A percentile compares a stretch with the other conserved stretches of the same genome.
Evolutionary conservation across 2,113 vertebrate species (phyloP).

Genomic region (Stercorarius parasiticus): DNA sequence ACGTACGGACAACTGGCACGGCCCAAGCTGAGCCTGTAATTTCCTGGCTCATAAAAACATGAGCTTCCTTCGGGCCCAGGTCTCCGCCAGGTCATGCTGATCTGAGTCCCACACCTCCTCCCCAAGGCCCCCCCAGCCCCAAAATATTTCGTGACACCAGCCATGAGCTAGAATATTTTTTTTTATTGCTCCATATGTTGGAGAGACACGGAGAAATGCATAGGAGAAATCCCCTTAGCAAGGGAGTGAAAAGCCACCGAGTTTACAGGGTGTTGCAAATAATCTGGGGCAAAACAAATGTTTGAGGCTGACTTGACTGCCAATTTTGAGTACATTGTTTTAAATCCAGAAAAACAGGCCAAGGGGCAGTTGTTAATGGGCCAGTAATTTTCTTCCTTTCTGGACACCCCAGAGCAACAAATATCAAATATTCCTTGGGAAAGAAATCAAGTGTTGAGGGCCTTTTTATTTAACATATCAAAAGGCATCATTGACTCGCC

Average conservation of each 20-base stretch:
- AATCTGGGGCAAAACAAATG: conserved; percentile 54
- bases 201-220: background rate
- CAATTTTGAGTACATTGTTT: background rate
- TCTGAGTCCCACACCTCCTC: background rate
- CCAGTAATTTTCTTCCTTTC: conserved; percentile 44
- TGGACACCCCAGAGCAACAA: conserved; percentile 37
- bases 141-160: background rate
- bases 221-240: background rate
- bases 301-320: background rate
- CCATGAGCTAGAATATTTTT: background rate
- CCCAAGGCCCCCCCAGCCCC: background rate
- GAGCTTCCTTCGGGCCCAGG: conserved; percentile 43
- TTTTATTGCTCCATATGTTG: conserved; percentile 28
- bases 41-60: conserved; percentile 56
- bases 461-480: background rate
- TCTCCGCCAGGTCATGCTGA: background rate
- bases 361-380: conserved; percentile 44
- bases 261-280: conserved; percentile 62
- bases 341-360: background rate
- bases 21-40: conserved; percentile 43
- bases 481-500: background rate
- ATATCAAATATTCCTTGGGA: conserved; percentile 28
- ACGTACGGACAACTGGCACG: background rate
- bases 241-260: background rate
- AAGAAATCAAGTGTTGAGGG: background rate